Base-by-base conservation (phyloP, 53 echinoderm and acorn worm genomes). In the Henricia sp. region DNA sequence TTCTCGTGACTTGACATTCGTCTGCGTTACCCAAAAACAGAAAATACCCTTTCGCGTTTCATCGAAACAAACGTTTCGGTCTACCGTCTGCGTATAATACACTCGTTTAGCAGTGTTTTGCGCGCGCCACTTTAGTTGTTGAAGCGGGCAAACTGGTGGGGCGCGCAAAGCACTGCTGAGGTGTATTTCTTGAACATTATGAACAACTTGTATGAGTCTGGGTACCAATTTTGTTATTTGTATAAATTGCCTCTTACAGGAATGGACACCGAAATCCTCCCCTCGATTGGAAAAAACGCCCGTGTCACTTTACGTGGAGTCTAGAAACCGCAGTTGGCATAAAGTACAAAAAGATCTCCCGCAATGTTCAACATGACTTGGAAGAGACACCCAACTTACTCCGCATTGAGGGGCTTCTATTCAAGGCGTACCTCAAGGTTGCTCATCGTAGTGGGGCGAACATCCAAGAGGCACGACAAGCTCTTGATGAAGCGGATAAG, bases 291-390 rank as follows among this genome's bases (percentile, higher is more conserved):
- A 59, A 76, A 24, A 19, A 76, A 26, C 59, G 40, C 1, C 76
- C 76, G 0, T 76, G 76, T 34, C 76, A 76, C 41, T 76, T 76
- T 21, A 76, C 76, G 0, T 76, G 76, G 76, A 76, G 30, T 14
- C 76, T 57, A 0, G 12, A 74, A 19, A 1, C 16, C 1, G 42
- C 10, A 0, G 1, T 24, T 59, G 25, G 5, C 6, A 27, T 25
- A 1, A n/a, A 76, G 9, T 60, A 25, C 28, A 12, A 59, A 0
- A 40, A 29, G 19, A 43, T 76, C 60, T 8, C 42, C 2, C 37
- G 8, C 9, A 17, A 17, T 1, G 30, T 76, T 17, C 58, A 76
- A 23, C 16, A 28, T 21, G 60, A 76, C 42, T 38, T 76, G 6
- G 6, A 26, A 1, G 39, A 19, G 26, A 76, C 76, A 8, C 29